Evolutionary conservation across 2,888 invertebrate genomes (phyloP).

Genomic region (Acanthosepion esculentum): DNA sequence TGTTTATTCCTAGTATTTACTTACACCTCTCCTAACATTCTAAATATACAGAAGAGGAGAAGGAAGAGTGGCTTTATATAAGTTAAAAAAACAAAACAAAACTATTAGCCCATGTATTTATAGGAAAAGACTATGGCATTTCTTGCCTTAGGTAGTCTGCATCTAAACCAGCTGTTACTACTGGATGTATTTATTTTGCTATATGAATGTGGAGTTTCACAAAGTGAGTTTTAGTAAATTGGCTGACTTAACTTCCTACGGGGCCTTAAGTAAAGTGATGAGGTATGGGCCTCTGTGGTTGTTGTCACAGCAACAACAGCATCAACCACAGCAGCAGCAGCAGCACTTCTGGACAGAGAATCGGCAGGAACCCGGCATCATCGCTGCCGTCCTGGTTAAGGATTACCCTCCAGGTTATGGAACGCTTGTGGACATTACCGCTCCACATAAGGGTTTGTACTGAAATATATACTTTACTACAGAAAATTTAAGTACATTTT

Average conservation of each 20-base stretch:
- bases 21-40: not conserved
- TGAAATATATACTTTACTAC: not conserved
- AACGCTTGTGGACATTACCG: constrained; percentile 38
- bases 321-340: not conserved
- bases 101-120: not conserved
- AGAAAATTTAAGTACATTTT: not conserved
- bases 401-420: constrained; percentile 43
- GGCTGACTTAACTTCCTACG: not conserved
- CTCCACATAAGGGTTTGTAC: constrained; percentile 41
- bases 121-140: not conserved
- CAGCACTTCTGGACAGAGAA: constrained; percentile 4
- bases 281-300: not conserved
- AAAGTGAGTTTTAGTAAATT: not conserved
- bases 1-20: not conserved
- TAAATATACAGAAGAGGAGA: not conserved
- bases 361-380: constrained; percentile 17
- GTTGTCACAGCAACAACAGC: constrained; percentile 9
- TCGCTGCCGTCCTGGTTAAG: constrained; percentile 35
- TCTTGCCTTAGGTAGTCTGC: not conserved
- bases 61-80: not conserved
- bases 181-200: not conserved
- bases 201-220: not conserved
- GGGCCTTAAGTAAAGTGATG: not conserved
- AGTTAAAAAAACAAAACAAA: not conserved
- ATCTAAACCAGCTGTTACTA: constrained; percentile 18